These are phyloP conservation scores for Parascotia fuliginaria DNA, from an alignment of 2,888 invertebrate genomes.

Conservation along the genomic window DNA sequence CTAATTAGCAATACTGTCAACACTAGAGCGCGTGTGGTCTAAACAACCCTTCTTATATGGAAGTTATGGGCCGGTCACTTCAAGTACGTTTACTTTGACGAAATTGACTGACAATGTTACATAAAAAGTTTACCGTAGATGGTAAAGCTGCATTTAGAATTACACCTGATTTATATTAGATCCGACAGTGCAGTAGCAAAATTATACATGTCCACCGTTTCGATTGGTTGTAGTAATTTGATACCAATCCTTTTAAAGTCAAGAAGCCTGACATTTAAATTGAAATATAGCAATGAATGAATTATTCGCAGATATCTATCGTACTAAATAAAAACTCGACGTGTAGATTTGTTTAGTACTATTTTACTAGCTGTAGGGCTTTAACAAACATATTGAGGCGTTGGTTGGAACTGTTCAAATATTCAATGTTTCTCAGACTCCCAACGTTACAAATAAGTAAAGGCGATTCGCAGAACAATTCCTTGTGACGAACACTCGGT, in stretches of 20 bases:
- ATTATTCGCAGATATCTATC: too few relatives aligned
- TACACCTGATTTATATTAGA: slow-evolving; percentile 30
- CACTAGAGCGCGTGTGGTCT: slow-evolving; percentile 31
- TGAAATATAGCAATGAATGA: background rate
- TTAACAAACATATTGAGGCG: slow-evolving; percentile 28
- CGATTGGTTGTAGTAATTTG: slow-evolving; percentile 14
- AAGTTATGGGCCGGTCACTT: background rate
- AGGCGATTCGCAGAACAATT: slow-evolving; percentile 70
- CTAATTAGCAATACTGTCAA: slow-evolving; percentile 36
- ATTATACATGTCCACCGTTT: slow-evolving; percentile 11
- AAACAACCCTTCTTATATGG: slow-evolving; percentile 26
- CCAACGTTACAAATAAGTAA: slow-evolving; percentile 61
- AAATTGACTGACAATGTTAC: slow-evolving; percentile 10
- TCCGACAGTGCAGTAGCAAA: slow-evolving; percentile 23
- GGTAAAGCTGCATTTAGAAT: slow-evolving; percentile 25
- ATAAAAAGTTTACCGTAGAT: slow-evolving; percentile 26
- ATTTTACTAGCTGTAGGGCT: slow-evolving; percentile 2
- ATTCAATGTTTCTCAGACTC: slow-evolving; percentile 67
- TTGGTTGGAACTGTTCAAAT: slow-evolving; percentile 60
- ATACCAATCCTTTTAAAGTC: background rate
- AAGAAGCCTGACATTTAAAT: background rate
- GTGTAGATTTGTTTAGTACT: background rate
- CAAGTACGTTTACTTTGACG: slow-evolving; percentile 3
- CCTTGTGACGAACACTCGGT: slow-evolving; percentile 65
- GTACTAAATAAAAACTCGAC: background rate